These are phyloP conservation scores for Girardinus metallicus DNA, from an alignment of 2,797 vertebrate species.

Conservation along the genomic window DNA sequence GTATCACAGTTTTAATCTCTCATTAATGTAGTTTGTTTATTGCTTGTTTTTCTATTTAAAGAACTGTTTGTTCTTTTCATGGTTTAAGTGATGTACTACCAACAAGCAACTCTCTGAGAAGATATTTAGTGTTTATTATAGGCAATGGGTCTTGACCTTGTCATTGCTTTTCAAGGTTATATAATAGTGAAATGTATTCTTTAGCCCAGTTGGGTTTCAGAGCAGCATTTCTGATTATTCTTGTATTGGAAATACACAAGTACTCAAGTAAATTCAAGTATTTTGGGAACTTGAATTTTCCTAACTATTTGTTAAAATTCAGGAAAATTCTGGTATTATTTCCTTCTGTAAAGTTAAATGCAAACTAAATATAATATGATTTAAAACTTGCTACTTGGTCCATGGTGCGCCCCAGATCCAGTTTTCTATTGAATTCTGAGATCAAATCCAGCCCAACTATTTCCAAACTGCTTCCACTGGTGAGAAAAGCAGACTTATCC, in stretches of 20 bases:
- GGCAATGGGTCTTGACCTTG: neutral
- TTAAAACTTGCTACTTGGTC: neutral
- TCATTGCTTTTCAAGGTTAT: neutral
- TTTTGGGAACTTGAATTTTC: neutral
- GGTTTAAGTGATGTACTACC: neutral
- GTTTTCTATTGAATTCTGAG: neutral
- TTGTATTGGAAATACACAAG: neutral
- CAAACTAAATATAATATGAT: neutral
- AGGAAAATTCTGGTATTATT: neutral
- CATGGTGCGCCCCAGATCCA: neutral
- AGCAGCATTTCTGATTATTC: too few species aligned
- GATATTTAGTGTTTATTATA: neutral
- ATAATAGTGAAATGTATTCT: neutral
- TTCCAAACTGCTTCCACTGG: neutral
- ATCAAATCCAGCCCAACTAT: neutral
- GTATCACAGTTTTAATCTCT: neutral
- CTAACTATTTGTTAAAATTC: neutral
- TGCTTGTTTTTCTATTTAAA: conserved; percentile 2
- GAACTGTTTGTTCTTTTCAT: neutral
- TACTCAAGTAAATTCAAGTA: too few species aligned
- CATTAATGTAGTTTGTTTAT: conserved; percentile 10
- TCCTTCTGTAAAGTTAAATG: neutral
- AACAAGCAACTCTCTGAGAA: neutral
- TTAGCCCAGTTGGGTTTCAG: neutral
- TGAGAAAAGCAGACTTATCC: neutral